Base-by-base conservation (phyloP, 2,797 vertebrate genomes). In the Tragelaphus oryx region DNA sequence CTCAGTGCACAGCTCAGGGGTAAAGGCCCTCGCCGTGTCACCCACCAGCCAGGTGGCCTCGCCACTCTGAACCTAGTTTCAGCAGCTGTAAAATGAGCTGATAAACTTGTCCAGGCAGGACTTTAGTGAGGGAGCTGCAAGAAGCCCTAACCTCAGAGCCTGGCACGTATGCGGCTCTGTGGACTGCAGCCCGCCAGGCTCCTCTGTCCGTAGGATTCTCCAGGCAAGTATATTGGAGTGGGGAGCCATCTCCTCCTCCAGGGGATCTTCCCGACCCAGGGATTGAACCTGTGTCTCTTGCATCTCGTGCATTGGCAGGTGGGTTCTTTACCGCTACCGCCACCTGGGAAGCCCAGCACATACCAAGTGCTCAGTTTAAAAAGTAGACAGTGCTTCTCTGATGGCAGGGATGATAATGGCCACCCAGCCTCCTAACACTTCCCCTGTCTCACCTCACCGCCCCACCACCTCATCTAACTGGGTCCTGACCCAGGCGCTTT, bases 141-240 rank as follows among this genome's bases (percentile, higher is more conserved):
- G 57, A 89, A 78, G 17, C 22, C 33, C 28, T 81, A 44, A 41
- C 33, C 82, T 68, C 4, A 1, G 28, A 11, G n/a, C 59, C 54
- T 46, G 60, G 55, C 30, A 2, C 5, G 2, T 2, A 6, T 41
- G 68, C 1, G 5, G 68, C 10, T 11, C 20, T 11, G 0, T 71
- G 68, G 68, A 24, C 22, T 41, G 37, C 68, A 71, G 37, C 68
- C 68, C 1, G 3, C 37, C 37, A 41, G 68, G 68, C 68, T 41
- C 68, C 68, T 41, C 68, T 24, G 11, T 41, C 37, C 46, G 10
- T 46, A 10, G 46, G 11, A 4, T 71, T 26, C 20, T 71, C 37
- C 68, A 71, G 68, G 37, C 68, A 41, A 41, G 68, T 22, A 41
- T 4, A 41, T 0, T 71, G 68, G 11, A 24, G 22, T 71, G 68